Percentiles rank a stretch among this genome's conserved stretches.
phyloP scores from a whole-genome alignment of 1,140 invertebrate species.

The Asobara japonica region DNA sequence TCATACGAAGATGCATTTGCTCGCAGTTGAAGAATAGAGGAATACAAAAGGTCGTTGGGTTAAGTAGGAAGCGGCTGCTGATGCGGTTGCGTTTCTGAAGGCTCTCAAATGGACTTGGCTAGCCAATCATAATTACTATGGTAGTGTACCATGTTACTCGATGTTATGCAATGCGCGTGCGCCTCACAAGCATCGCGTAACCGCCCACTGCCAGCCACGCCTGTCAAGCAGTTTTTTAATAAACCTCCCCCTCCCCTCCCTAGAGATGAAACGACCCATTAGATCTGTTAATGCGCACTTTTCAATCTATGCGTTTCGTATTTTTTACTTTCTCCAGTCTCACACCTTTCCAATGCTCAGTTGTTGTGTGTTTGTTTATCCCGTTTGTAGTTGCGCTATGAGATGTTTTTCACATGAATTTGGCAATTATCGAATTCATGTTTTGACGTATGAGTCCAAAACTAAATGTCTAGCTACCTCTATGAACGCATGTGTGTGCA shows the following conservation, averaged over 20 bases:
- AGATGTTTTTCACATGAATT: no score
- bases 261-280: background rate
- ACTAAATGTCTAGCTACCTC: no score
- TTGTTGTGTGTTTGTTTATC: no score
- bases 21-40: background rate
- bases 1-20: background rate
- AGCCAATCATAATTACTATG: constrained; percentile 12
- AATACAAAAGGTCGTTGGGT: constrained; percentile 12
- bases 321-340: background rate
- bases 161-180: constrained; percentile 9
- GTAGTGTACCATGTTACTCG: background rate
- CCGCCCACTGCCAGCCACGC: constrained; percentile 10
- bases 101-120: background rate
- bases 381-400: no score
- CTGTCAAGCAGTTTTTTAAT: background rate
- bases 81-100: background rate
- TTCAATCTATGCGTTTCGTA: background rate
- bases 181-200: background rate
- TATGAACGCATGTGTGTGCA: no score
- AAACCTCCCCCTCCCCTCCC: background rate
- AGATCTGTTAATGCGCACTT: background rate
- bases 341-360: no score
- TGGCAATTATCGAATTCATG: no score
- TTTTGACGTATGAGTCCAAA: no score
- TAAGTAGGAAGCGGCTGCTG: constrained; percentile 10